phyloP scores from a whole-genome alignment of 2,113 vertebrate genomes.

The Pantherophis guttatus region DNA sequence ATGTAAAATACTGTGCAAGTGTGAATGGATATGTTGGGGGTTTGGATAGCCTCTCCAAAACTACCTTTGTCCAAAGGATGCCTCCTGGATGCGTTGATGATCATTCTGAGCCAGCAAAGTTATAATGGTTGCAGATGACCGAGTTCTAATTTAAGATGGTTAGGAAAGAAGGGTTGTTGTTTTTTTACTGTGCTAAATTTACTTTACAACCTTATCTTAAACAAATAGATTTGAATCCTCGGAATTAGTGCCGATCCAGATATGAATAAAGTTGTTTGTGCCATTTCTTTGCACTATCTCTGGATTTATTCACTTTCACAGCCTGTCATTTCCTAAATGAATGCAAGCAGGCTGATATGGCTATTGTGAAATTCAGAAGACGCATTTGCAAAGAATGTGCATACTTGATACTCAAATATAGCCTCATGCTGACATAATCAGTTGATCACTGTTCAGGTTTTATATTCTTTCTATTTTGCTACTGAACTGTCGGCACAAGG shows the following conservation, averaged over 20 bases:
- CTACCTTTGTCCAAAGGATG: not conserved
- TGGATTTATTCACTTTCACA: not conserved
- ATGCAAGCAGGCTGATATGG: not conserved
- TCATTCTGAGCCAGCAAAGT: not conserved
- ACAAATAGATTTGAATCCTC: not conserved
- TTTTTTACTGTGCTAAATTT: not conserved
- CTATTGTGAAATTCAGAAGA: not conserved
- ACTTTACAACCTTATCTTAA: not conserved
- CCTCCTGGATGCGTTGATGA: not conserved
- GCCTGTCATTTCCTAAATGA: not conserved
- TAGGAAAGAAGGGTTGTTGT: not conserved
- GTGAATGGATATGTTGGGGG: slow-evolving; percentile 2
- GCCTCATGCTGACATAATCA: not conserved
- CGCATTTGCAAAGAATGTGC: not conserved
- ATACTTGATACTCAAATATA: not conserved
- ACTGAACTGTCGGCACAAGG: not conserved
- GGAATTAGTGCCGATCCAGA: not conserved
- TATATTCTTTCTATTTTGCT: slow-evolving; percentile 32
- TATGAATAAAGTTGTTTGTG: not conserved
- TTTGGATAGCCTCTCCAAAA: slow-evolving; percentile 34
- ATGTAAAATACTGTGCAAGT: not conserved
- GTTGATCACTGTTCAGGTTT: slow-evolving; percentile 32
- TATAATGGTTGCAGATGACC: not conserved
- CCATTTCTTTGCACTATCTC: not conserved
- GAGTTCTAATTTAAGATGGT: not conserved